Percentiles rank a stretch among this genome's conserved stretches.
Evolutionary conservation across 2,113 vertebrate genomes (phyloP).

Genomic region (Aix galericulata): DNA sequence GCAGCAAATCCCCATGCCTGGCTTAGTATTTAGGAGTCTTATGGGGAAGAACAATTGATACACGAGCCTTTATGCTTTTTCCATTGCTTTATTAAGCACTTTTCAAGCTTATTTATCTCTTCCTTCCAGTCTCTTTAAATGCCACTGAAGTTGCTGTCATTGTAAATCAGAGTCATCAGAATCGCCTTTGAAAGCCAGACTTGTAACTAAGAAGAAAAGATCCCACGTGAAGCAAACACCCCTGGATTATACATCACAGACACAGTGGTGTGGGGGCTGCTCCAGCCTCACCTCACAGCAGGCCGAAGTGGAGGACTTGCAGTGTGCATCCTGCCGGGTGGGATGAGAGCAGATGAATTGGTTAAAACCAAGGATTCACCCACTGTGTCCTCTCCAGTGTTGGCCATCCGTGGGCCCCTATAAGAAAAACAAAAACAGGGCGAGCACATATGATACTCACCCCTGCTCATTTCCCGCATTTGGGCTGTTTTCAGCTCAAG

Average conservation of each 20-base stretch:
- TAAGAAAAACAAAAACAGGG: not conserved
- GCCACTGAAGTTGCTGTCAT: conserved; percentile 43
- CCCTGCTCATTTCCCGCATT: not conserved
- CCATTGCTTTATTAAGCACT: conserved; percentile 4
- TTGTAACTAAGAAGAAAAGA: not conserved
- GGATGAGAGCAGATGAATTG: not conserved
- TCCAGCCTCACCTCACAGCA: not conserved
- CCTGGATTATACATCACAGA: not conserved
- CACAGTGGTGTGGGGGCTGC: not conserved
- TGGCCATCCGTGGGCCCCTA: not conserved
- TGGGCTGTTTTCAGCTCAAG: not conserved
- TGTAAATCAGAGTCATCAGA: conserved; percentile 34
- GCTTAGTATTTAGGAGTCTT: not conserved
- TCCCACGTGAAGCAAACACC: not conserved
- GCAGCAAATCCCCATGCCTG: not conserved
- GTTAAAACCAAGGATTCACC: not conserved
- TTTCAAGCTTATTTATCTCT: conserved; percentile 37
- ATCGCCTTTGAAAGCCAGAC: conserved; percentile 21
- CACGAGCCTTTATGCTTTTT: not conserved
- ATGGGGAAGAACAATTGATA: not conserved
- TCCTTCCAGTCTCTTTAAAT: conserved; percentile 40
- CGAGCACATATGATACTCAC: not conserved
- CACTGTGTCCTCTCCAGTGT: not conserved
- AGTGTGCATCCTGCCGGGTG: fast-evolving
- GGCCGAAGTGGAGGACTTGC: not conserved